Percentiles rank a stretch among this genome's conserved stretches.
Evolutionary conservation across 2,113 vertebrate species (phyloP).

Genomic region (Nyctibius bracteatus): DNA sequence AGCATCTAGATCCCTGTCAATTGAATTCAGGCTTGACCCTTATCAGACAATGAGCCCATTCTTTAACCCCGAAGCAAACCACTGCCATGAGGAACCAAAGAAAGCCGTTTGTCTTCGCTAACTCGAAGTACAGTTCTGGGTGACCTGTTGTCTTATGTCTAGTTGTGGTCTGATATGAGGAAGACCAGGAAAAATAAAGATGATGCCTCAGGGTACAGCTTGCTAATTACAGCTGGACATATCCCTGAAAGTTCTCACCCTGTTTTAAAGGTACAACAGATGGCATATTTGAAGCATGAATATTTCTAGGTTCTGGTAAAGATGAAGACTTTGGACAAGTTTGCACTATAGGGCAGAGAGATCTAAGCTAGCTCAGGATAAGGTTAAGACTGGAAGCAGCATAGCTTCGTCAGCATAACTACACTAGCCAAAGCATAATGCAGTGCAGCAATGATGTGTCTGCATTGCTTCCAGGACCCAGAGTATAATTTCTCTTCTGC

Average conservation of each 20-base stretch:
- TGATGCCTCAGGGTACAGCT: neutral
- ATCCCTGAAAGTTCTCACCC: neutral
- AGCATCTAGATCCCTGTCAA: neutral
- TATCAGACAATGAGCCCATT: neutral
- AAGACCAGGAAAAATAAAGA: neutral
- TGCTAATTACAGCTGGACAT: neutral
- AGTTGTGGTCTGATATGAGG: neutral
- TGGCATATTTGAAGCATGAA: neutral
- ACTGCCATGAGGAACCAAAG: neutral
- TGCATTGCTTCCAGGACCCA: neutral
- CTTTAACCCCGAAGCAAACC: neutral
- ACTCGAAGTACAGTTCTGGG: neutral
- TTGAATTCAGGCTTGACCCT: neutral
- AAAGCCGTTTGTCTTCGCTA: neutral
- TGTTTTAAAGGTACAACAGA: neutral
- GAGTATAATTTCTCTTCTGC: neutral
- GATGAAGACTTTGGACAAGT: neutral
- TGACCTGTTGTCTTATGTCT: neutral
- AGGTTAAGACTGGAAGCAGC: neutral
- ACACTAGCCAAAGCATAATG: conserved; percentile 24
- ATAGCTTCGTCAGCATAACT: neutral
- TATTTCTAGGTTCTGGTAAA: neutral
- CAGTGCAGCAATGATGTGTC: neutral
- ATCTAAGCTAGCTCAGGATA: neutral
- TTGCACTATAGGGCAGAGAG: neutral